Conservation (phyloP, 1,140 invertebrate genomes). For the Hormaphis cornu region DNA sequence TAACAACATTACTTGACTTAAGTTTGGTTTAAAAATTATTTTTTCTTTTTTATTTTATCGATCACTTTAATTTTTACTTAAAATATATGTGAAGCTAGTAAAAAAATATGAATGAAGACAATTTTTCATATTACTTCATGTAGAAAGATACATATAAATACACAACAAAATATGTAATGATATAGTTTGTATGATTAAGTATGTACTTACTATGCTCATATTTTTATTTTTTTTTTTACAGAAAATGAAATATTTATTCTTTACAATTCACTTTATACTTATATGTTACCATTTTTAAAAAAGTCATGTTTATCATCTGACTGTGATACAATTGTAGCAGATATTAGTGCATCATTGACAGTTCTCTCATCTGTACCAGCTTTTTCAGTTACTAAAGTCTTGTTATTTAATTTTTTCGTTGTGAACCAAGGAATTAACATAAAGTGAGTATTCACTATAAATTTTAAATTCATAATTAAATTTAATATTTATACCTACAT, state of each 20-base stretch:
- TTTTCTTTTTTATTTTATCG: too few relatives aligned
- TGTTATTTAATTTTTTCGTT: slow-evolving; percentile 25
- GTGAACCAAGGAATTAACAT: slow-evolving; percentile 20
- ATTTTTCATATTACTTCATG: too few relatives aligned
- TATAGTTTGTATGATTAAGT: too few relatives aligned
- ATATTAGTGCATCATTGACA: slow-evolving; percentile 1
- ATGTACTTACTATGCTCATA: background rate
- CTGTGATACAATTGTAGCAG: slow-evolving; percentile 14
- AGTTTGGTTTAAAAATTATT: too few relatives aligned
- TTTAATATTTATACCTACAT: too few relatives aligned
- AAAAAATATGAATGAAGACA: too few relatives aligned
- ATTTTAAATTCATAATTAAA: too few relatives aligned
- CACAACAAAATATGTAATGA: too few relatives aligned
- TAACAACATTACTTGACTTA: too few relatives aligned
- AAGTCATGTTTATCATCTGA: background rate
- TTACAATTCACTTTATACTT: background rate
- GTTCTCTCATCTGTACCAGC: background rate
- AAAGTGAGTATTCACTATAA: background rate
- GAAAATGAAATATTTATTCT: slow-evolving; percentile 20
- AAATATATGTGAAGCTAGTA: too few relatives aligned
- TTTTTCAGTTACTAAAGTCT: slow-evolving; percentile 9
- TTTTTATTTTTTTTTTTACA: background rate
- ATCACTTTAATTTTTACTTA: too few relatives aligned
- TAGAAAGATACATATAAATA: too few relatives aligned
- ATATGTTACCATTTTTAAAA: slow-evolving; percentile 19